Percentiles rank a stretch among this genome's conserved stretches.
Evolutionary conservation across 2,888 invertebrate genomes (phyloP).

Genomic region (Luffia ferchaultella): DNA sequence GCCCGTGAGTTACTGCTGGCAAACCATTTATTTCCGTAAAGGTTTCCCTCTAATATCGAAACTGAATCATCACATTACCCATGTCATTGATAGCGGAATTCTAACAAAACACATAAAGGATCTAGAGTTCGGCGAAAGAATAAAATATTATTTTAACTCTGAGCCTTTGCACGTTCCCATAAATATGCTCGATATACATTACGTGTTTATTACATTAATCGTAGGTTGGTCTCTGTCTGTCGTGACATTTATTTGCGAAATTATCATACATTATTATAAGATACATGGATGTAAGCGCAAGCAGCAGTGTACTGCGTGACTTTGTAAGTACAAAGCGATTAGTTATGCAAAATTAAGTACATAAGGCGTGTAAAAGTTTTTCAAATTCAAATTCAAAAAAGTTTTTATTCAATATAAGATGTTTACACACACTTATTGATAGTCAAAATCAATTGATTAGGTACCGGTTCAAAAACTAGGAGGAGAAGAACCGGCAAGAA

Average conservation of each 20-base stretch:
- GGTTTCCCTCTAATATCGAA: slow-evolving; percentile 21
- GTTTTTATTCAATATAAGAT: too few relatives aligned
- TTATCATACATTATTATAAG: not conserved
- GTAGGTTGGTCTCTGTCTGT: slow-evolving; percentile 21
- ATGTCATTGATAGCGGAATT: slow-evolving; percentile 17
- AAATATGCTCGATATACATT: slow-evolving; percentile 16
- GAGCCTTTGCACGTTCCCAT: slow-evolving; percentile 6
- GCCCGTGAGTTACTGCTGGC: slow-evolving; percentile 13
- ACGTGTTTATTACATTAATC: slow-evolving; percentile 19
- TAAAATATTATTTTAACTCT: slow-evolving; percentile 17
- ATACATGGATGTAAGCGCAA: too few relatives aligned
- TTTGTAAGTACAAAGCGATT: too few relatives aligned
- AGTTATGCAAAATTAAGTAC: too few relatives aligned
- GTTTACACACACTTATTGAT: too few relatives aligned
- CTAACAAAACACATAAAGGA: slow-evolving; percentile 12
- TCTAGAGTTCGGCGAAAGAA: slow-evolving; percentile 13
- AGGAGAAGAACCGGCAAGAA: too few relatives aligned
- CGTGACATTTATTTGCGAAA: slow-evolving; percentile 18
- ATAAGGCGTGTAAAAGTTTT: too few relatives aligned
- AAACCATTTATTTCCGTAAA: slow-evolving; percentile 23
- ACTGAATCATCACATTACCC: slow-evolving; percentile 11
- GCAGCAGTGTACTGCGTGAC: too few relatives aligned
- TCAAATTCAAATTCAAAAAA: too few relatives aligned
- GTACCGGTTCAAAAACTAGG: too few relatives aligned
- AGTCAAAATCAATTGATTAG: too few relatives aligned